phyloP scores from a whole-genome alignment of 2,888 invertebrate genomes.

The Corbicula japonica region DNA sequence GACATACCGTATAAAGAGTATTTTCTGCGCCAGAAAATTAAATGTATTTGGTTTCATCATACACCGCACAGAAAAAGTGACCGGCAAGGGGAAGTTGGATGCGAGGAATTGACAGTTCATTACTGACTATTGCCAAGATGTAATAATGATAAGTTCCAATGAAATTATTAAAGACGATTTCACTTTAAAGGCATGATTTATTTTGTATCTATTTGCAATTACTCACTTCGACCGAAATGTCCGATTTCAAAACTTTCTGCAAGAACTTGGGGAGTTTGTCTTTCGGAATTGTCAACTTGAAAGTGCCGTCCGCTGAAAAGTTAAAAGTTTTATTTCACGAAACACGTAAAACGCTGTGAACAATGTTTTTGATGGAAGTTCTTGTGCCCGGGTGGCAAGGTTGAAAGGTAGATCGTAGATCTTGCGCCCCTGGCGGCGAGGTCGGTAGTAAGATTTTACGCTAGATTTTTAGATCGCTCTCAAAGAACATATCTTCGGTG shows the following conservation, averaged over 20 bases:
- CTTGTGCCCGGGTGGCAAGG: not conserved
- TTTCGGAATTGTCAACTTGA: not conserved
- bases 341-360: not conserved
- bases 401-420: not conserved
- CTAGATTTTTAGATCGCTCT: not conserved
- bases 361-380: not conserved
- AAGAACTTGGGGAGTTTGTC: not conserved
- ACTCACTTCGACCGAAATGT: not conserved
- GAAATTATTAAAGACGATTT: not conserved
- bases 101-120: no score
- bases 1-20: no score
- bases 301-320: no score
- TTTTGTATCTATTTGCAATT: not conserved
- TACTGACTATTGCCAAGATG: no score
- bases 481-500: no score
- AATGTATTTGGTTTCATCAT: no score
- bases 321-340: no score
- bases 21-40: no score
- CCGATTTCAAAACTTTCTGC: not conserved
- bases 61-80: no score
- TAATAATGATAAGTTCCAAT: not conserved
- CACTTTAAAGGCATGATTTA: not conserved
- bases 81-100: no score
- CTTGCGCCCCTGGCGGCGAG: not conserved
- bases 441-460: not conserved